These are phyloP conservation scores for Mya arenaria DNA, from an alignment of 1,140 invertebrate species.

Conservation along the genomic window DNA sequence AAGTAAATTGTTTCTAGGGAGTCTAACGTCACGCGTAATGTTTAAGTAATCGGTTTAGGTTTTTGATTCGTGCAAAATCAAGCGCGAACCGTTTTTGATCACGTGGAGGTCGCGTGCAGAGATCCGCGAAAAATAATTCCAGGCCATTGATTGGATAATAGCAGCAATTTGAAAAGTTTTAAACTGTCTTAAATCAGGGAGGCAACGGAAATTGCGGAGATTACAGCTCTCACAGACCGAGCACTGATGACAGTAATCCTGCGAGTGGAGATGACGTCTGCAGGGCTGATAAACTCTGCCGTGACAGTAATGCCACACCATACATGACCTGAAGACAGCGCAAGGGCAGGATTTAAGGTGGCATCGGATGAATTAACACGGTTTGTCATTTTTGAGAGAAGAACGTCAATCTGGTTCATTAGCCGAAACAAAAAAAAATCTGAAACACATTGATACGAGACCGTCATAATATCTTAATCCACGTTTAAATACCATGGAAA, in stretches of 20 bases:
- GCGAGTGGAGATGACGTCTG: background rate
- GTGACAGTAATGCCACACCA: slow-evolving; percentile 33
- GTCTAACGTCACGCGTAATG: background rate
- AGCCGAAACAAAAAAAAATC: too few relatives aligned
- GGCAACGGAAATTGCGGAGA: slow-evolving; percentile 14
- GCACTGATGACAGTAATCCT: slow-evolving; percentile 17
- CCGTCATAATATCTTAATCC: too few relatives aligned
- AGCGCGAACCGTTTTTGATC: background rate
- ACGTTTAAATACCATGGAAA: too few relatives aligned
- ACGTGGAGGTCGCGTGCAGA: slow-evolving; percentile 7
- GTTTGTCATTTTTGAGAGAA: too few relatives aligned
- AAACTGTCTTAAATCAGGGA: slow-evolving; percentile 33
- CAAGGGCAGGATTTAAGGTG: too few relatives aligned
- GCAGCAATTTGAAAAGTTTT: slow-evolving; percentile 37
- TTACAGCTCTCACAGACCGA: background rate
- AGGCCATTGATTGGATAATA: slow-evolving; percentile 14
- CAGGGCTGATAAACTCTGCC: background rate
- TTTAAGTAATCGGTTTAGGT: slow-evolving; percentile 1
- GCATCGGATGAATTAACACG: too few relatives aligned
- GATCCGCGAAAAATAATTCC: slow-evolving; percentile 14
- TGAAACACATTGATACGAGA: too few relatives aligned
- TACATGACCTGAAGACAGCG: too few relatives aligned
- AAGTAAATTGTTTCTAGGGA: background rate
- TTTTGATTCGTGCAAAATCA: background rate
- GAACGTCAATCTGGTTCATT: too few relatives aligned